phyloP scores from a whole-genome alignment of 2,888 invertebrate genomes.

The Hirtodrosophila duncani region DNA sequence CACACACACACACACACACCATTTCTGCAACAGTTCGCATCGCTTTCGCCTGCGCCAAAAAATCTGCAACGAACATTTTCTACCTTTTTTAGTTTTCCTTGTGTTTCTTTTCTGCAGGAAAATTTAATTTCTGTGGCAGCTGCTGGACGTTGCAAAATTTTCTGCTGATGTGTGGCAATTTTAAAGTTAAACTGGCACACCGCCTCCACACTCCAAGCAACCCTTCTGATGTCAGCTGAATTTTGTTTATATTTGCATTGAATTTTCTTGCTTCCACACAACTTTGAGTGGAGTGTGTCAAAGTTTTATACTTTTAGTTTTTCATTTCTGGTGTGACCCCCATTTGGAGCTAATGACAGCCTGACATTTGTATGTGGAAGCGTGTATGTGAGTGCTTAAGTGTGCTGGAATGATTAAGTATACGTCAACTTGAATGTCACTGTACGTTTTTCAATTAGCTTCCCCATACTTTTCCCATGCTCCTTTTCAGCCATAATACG shows the following conservation, averaged over 20 bases:
- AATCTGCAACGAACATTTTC: constrained; percentile 50
- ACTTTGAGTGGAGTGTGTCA: constrained; percentile 66
- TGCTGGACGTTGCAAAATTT: constrained; percentile 39
- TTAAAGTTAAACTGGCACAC: constrained; percentile 19
- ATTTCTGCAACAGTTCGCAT: not conserved
- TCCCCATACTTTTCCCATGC: not conserved
- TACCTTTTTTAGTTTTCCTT: constrained; percentile 16
- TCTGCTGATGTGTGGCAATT: constrained; percentile 59
- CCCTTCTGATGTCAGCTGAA: constrained; percentile 33
- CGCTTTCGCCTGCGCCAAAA: constrained; percentile 38
- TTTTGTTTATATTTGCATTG: constrained; percentile 69
- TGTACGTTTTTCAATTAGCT: constrained; percentile 60
- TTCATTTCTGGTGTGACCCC: constrained; percentile 59
- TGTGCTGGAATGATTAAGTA: constrained; percentile 54
- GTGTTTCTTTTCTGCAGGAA: constrained; percentile 21
- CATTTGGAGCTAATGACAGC: no score
- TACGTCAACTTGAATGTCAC: constrained; percentile 62
- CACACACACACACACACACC: not conserved
- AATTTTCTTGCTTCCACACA: constrained; percentile 46
- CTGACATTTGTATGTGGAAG: constrained; percentile 43
- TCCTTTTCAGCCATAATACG: no score
- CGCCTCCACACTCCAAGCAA: not conserved
- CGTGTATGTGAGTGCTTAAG: constrained; percentile 12
- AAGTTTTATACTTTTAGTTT: constrained; percentile 48
- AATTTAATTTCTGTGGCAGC: constrained; percentile 57